Conservation (phyloP, 2,797 vertebrate genomes). For the Glossophaga mutica region DNA sequence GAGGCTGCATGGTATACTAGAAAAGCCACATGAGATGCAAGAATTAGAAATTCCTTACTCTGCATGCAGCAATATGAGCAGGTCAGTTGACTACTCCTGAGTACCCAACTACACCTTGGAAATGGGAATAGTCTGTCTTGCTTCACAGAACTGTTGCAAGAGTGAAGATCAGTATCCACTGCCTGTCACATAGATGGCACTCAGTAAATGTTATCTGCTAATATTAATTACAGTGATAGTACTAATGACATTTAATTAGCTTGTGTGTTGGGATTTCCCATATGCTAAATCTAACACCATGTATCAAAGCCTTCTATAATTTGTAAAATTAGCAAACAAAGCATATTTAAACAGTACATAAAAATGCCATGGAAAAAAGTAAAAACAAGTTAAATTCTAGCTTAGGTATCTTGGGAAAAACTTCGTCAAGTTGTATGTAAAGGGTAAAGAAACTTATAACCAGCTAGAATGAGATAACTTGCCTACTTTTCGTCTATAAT, state of each 20-base stretch:
- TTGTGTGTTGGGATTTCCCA: slow-evolving; percentile 10
- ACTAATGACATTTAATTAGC: slow-evolving; percentile 44
- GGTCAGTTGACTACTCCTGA: not conserved
- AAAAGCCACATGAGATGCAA: not conserved
- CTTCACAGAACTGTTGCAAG: not conserved
- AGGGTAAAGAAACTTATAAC: not conserved
- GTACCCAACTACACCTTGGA: not conserved
- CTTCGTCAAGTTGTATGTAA: not conserved
- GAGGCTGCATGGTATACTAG: not conserved
- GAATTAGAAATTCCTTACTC: not conserved
- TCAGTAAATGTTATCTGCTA: not conserved
- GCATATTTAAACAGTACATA: not conserved
- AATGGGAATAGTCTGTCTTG: not conserved
- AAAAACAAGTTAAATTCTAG: slow-evolving; percentile 10
- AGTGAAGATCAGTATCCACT: not conserved
- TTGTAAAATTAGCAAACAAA: slow-evolving; percentile 16
- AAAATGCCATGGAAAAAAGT: not conserved
- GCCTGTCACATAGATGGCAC: not conserved
- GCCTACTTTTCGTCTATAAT: not conserved
- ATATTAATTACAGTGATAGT: slow-evolving; percentile 40
- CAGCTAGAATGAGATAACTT: not conserved
- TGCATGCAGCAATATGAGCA: not conserved
- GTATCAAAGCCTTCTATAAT: not conserved
- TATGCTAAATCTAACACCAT: not conserved
- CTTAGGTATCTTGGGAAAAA: not conserved